Conservation (phyloP, 2,113 vertebrate species). For the Platysternon megacephalum region DNA sequence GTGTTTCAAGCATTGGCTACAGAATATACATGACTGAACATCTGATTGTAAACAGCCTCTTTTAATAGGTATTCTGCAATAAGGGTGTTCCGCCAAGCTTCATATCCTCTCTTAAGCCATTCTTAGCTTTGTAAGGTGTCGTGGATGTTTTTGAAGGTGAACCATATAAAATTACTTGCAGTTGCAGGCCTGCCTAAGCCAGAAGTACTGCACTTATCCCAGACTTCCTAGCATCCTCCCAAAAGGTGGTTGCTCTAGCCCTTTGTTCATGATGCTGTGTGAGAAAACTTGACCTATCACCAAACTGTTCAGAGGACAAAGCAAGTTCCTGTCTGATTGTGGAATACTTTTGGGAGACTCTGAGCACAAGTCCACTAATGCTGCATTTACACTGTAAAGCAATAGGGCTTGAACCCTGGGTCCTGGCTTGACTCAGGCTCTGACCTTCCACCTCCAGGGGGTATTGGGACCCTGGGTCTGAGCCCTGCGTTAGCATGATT, state of each 20-base stretch:
- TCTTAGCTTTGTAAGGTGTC: not conserved
- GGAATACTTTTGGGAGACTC: not conserved
- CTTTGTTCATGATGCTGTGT: not conserved
- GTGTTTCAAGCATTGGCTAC: not conserved
- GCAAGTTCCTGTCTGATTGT: not conserved
- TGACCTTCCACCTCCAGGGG: not conserved
- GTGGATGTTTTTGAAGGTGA: not conserved
- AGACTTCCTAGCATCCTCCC: not conserved
- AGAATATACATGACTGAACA: not conserved
- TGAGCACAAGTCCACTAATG: not conserved
- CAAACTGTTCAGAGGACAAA: not conserved
- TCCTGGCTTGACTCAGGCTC: not conserved
- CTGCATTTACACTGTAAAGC: not conserved
- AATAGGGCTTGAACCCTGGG: not conserved
- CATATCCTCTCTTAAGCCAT: not conserved
- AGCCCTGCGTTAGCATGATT: not conserved
- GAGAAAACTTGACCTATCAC: not conserved
- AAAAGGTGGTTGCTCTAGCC: not conserved
- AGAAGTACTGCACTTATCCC: rapidly evolving
- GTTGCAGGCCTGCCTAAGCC: not conserved
- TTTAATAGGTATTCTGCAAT: not conserved
- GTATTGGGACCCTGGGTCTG: too few species aligned
- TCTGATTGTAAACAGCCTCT: not conserved
- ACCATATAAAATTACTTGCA: rapidly evolving
- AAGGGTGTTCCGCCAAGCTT: not conserved